Percentiles rank a stretch among this genome's conserved stretches.
Conservation (phyloP, 2,113 vertebrate species). For the Pipra filicauda region DNA sequence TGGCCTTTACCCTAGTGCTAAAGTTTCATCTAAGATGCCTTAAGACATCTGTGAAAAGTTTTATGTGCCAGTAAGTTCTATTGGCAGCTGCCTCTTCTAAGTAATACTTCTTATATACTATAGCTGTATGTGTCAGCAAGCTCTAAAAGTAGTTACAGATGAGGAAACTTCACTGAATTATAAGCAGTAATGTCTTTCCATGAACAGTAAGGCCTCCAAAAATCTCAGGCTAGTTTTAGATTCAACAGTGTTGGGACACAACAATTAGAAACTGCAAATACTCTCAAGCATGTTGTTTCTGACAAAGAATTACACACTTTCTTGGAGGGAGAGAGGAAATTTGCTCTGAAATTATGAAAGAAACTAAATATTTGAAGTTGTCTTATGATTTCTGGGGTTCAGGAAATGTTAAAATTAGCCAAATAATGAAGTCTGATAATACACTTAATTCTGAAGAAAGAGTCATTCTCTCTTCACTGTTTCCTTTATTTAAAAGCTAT, state of each 20-base stretch:
- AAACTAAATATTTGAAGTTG: not conserved
- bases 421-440: not conserved
- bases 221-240: not conserved
- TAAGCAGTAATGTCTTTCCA: not conserved
- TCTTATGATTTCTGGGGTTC: not conserved
- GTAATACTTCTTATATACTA: not conserved
- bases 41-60: not conserved
- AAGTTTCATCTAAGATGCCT: not conserved
- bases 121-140: not conserved
- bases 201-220: not conserved
- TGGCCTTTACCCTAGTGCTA: not conserved
- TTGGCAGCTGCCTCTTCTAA: not conserved
- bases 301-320: not conserved
- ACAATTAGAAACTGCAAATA: not conserved
- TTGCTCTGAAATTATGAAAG: not conserved
- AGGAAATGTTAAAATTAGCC: not conserved
- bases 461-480: not conserved
- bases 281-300: not conserved
- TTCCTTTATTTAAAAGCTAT: not conserved
- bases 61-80: not conserved
- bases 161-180: not conserved
- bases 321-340: not conserved
- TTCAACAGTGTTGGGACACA: not conserved
- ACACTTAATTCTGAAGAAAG: not conserved
- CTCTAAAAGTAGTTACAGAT: not conserved